A percentile compares a stretch with the other conserved stretches of the same genome.
Conservation (phyloP, 1,140 invertebrate genomes). For the Pinna nobilis region DNA sequence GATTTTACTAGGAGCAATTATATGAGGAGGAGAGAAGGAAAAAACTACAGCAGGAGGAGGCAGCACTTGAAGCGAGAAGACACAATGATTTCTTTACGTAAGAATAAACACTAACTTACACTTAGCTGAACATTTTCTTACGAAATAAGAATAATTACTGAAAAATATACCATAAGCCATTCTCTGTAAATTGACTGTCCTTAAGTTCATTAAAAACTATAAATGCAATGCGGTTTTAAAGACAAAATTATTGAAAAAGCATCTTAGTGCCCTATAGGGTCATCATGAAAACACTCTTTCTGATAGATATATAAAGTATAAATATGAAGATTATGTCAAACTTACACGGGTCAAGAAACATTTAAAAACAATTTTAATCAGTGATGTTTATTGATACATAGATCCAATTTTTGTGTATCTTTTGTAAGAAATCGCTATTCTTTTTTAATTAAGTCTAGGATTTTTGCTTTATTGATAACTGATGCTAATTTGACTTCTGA, state of each 20-base stretch:
- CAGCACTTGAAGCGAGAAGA: constrained; percentile 64
- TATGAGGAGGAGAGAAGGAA: constrained; percentile 69
- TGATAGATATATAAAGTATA: too few species aligned
- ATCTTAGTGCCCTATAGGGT: too few species aligned
- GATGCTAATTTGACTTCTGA: too few species aligned
- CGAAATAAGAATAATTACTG: neutral
- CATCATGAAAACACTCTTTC: too few species aligned
- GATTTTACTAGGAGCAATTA: constrained; percentile 71
- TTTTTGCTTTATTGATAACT: too few species aligned
- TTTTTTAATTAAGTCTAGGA: too few species aligned
- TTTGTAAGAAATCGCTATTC: too few species aligned
- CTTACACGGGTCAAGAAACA: too few species aligned
- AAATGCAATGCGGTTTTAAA: neutral
- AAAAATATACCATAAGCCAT: neutral
- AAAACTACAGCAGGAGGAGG: constrained; percentile 64
- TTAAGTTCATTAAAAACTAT: neutral
- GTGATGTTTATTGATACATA: too few species aligned
- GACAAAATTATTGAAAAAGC: neutral
- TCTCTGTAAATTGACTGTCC: neutral
- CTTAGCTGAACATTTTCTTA: neutral
- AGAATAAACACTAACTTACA: constrained; percentile 40
- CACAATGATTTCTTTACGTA: constrained; percentile 72
- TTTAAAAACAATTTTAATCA: too few species aligned
- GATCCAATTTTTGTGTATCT: too few species aligned
- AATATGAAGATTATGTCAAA: too few species aligned